A percentile compares a stretch with the other conserved stretches of the same genome.
Conservation (phyloP, 2,888 invertebrate genomes). For the Amphipoea lucens region DNA sequence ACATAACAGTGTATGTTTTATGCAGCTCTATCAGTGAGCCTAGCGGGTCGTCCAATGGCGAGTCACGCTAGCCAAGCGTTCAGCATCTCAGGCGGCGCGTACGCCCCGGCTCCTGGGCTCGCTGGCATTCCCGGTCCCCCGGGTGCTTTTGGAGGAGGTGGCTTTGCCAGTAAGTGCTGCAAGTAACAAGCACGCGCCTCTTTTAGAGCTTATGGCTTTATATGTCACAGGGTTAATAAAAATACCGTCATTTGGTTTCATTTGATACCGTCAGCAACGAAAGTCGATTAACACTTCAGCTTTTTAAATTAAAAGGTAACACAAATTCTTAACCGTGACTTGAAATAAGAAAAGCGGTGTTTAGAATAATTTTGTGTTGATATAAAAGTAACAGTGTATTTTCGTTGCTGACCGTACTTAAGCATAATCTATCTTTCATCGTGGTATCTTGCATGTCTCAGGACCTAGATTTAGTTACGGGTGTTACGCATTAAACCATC, state of each 20-base stretch:
- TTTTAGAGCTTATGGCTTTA: neutral
- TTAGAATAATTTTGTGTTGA: neutral
- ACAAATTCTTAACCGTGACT: neutral
- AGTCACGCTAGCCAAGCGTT: constrained; percentile 52
- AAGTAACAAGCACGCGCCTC: constrained; percentile 10
- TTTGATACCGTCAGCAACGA: constrained; percentile 20
- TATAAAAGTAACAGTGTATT: neutral
- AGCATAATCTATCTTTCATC: neutral
- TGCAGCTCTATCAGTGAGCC: constrained; percentile 60
- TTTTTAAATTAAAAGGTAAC: neutral
- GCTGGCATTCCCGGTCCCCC: neutral
- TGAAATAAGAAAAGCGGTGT: neutral
- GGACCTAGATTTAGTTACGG: neutral
- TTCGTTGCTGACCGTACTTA: constrained; percentile 8
- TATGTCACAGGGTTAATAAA: constrained; percentile 1
- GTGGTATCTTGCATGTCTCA: neutral
- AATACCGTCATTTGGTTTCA: neutral
- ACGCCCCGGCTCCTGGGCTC: neutral
- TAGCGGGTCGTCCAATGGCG: constrained; percentile 51
- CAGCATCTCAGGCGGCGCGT: constrained; percentile 9
- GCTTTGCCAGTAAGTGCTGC: constrained; percentile 34
- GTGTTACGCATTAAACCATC: neutral
- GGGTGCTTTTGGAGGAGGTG: neutral
- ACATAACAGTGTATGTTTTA: constrained; percentile 14
- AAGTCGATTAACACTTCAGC: neutral